These are phyloP conservation scores for Panthera uncia DNA, from an alignment of 2,113 vertebrate genomes.

Conservation along the genomic window DNA sequence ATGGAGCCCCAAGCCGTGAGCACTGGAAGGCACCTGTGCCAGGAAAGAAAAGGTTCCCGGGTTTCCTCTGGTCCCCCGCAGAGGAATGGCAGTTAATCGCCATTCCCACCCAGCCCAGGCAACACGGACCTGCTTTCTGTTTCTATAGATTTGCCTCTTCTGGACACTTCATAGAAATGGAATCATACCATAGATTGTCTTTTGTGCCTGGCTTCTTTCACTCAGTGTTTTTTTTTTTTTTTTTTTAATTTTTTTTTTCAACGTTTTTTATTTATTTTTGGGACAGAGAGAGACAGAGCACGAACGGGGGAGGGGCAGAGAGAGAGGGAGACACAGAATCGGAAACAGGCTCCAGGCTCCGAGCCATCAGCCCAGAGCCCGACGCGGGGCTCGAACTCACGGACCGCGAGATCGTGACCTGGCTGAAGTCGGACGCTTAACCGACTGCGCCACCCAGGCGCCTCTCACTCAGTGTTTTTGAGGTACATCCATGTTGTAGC, in stretches of 20 bases:
- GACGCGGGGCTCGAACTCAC: no score
- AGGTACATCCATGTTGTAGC: no score
- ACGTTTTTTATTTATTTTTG: no score
- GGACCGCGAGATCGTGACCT: no score
- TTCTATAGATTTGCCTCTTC: neutral
- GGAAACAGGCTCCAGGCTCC: no score
- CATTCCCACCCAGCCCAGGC: neutral
- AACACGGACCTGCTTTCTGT: neutral
- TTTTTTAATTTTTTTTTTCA: no score
- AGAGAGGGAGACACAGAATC: no score
- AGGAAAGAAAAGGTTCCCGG: neutral
- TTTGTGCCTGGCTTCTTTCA: neutral
- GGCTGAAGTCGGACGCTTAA: no score
- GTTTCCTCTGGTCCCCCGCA: neutral
- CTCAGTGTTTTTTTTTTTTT: neutral
- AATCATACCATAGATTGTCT: accelerated
- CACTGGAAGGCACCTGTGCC: neutral
- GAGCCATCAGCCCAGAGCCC: no score
- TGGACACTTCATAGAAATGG: neutral
- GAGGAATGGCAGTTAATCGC: neutral
- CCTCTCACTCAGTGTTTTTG: neutral
- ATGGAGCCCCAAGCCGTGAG: neutral
- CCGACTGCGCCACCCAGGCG: no score
- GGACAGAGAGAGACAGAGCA: no score
- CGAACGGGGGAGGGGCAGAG: no score